Conservation (phyloP, 1,140 invertebrate species). For the Hypothenemus hampei region DNA sequence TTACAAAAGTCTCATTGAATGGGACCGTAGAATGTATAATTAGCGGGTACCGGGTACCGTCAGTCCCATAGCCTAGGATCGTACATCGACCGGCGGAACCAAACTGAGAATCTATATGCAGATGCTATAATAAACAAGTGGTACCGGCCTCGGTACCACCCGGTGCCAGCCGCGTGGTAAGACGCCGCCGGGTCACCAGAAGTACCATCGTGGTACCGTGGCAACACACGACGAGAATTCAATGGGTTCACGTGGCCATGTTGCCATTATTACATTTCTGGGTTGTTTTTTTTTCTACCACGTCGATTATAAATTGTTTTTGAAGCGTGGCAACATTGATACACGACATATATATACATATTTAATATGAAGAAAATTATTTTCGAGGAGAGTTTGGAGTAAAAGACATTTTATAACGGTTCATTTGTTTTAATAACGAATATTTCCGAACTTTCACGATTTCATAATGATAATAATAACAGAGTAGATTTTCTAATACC, state of each 20-base stretch:
- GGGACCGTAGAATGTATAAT: too few relatives aligned
- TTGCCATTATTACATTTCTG: background rate
- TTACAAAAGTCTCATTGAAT: too few relatives aligned
- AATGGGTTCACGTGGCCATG: constrained; percentile 13
- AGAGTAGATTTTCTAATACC: constrained; percentile 4
- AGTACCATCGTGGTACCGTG: too few relatives aligned
- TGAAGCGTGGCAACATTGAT: too few relatives aligned
- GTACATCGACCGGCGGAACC: too few relatives aligned
- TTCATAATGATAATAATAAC: constrained; percentile 4
- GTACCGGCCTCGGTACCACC: constrained; percentile 22
- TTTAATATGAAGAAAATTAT: too few relatives aligned
- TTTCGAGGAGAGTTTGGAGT: too few relatives aligned
- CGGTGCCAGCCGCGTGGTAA: constrained; percentile 20
- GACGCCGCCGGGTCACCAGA: constrained; percentile 13
- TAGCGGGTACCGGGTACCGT: too few relatives aligned
- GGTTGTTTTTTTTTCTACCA: background rate
- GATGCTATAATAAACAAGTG: constrained; percentile 5
- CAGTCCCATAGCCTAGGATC: too few relatives aligned
- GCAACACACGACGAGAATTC: constrained; percentile 22
- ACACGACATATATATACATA: too few relatives aligned
- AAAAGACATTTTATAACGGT: constrained; percentile 3
- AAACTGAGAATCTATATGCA: too few relatives aligned
- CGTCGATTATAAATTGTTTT: background rate
- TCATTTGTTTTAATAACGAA: constrained; percentile 1
- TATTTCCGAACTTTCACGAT: constrained; percentile 18